phyloP scores from a whole-genome alignment of 1,140 invertebrate species.

The Anthonomus grandis region DNA sequence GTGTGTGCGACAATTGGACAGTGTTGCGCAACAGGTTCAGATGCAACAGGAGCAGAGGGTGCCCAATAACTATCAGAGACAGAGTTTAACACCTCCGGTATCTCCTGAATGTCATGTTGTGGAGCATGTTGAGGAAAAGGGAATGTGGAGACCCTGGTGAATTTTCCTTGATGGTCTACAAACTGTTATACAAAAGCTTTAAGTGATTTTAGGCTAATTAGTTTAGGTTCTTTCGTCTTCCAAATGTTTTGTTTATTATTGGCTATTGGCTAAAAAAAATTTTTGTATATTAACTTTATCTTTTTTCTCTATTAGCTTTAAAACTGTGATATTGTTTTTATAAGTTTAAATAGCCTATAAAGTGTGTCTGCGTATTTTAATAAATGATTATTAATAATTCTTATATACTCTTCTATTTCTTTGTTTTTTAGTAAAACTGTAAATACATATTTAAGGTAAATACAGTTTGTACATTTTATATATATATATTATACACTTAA shows the following conservation, averaged over 20 bases:
- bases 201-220: slow-evolving; percentile 4
- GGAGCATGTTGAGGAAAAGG: slow-evolving; percentile 11
- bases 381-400: no score
- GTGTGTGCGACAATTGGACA: slow-evolving; percentile 49
- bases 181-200: slow-evolving; percentile 11
- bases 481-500: no score
- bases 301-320: slow-evolving; percentile 32
- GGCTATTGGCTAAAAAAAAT: background rate
- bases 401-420: no score
- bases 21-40: slow-evolving; percentile 31
- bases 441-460: no score
- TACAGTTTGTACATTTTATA: no score
- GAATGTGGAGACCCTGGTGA: slow-evolving; percentile 50
- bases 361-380: no score
- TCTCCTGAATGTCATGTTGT: slow-evolving; percentile 29
- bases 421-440: no score
- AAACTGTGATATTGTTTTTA: slow-evolving; percentile 40
- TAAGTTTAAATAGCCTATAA: no score
- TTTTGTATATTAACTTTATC: background rate
- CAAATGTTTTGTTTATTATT: background rate
- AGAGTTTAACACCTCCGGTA: slow-evolving; percentile 36
- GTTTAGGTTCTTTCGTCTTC: background rate
- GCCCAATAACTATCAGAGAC: slow-evolving; percentile 10
- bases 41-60: slow-evolving; percentile 16
- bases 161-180: background rate